Base-by-base conservation (phyloP, 2,797 vertebrate genomes). In the Dryobates pubescens region DNA sequence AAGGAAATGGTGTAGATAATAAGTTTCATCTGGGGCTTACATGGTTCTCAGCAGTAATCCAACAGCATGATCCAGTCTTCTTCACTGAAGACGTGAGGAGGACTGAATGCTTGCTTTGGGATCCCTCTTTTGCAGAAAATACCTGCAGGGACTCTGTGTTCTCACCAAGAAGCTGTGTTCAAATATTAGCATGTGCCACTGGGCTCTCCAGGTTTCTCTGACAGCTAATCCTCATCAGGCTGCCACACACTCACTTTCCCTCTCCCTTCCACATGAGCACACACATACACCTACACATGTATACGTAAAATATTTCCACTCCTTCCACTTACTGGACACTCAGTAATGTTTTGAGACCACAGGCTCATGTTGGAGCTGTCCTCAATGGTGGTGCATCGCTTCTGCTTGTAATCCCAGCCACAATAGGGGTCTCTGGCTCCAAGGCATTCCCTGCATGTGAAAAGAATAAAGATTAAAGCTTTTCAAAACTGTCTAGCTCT, bases 301-400 rank as follows among this genome's bases (percentile, higher is more conserved):
- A 62, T 18, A 49, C 12, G 49, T 4, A 74, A 82, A 81, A 24
- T 65, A 59, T 54, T 81, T 78, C 73, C 20, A 53, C 32, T 82
- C 34, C 49, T 71, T 92, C 47, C 43, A 95, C 98, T 98, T 98
- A 99, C 99, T 86, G 99, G 99, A 94, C 99, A 99, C 26, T 98
- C 97, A 0, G 98, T 99, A 97, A 99, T 99, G 97, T 99, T 99
- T 97, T 99, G 99, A 82, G 97, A 99, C 99, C 99, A 99, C 85
- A 99, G 98, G 96, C 99, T 99, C 99, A 99, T 99, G 97, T 99
- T 99, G 96, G 99, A 98, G 95, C 99, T 99, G 97, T 99, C 99
- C 96, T 99, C 98, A 63, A 99, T 97, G 1, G 99, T 99, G 93
- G 98, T 99, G 96, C 99, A 99, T 38, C 96, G 97, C 19, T 98